Conservation (phyloP, 1,140 invertebrate species). For the Caenorhabditis briggsae region DNA sequence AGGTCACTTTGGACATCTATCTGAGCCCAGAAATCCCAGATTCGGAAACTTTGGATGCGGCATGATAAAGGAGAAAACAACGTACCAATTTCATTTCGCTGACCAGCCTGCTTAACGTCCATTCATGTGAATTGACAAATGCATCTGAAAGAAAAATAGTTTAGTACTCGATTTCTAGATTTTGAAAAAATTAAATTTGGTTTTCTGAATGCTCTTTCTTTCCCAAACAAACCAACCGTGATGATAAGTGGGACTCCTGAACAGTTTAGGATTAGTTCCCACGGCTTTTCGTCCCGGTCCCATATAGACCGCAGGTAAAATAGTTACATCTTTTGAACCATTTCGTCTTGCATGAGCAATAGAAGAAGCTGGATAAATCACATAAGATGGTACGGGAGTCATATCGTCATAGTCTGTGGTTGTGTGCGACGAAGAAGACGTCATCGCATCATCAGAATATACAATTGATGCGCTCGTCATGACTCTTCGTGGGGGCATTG, state of each 20-base stretch:
- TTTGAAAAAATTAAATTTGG: neutral
- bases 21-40: no score
- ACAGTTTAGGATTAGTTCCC: neutral
- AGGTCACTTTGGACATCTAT: no score
- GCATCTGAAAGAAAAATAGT: conserved; percentile 86
- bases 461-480: conserved; percentile 17
- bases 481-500: conserved; percentile 27
- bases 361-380: conserved; percentile 21
- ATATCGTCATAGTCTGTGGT: conserved; percentile 43
- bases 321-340: neutral
- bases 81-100: conserved; percentile 88
- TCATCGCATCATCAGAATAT: conserved; percentile 41
- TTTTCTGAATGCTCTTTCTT: conserved; percentile 35
- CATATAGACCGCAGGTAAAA: neutral
- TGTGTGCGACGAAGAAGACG: conserved; percentile 20
- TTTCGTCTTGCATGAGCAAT: neutral
- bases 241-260: conserved; percentile 38
- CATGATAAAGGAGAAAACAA: conserved; percentile 54
- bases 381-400: conserved; percentile 13
- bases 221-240: neutral
- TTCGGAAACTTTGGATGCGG: no score
- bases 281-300: neutral
- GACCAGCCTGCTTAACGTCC: conserved; percentile 93
- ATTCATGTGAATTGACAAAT: conserved; percentile 99
- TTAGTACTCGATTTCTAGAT: neutral